A percentile compares a stretch with the other conserved stretches of the same genome.
phyloP scores from a whole-genome alignment of 1,140 invertebrate species.

The Archivesica marissinica region DNA sequence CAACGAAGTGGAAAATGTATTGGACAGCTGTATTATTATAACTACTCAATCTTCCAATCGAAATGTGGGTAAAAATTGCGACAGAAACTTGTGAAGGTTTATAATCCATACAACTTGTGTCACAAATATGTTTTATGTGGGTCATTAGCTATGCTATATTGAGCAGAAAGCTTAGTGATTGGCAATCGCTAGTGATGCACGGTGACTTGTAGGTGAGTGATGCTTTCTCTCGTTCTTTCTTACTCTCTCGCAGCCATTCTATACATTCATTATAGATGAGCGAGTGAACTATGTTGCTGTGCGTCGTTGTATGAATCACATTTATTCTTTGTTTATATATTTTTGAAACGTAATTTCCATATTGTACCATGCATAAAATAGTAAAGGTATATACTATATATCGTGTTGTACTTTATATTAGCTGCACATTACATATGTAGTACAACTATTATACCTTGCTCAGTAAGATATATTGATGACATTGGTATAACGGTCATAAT shows the following conservation, averaged over 20 bases:
- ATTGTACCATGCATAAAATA: too few species aligned
- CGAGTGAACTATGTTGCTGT: background rate
- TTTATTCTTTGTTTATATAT: background rate
- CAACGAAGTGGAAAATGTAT: too few species aligned
- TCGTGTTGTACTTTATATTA: too few species aligned
- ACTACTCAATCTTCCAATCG: background rate
- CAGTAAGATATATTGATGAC: too few species aligned
- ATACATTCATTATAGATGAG: background rate
- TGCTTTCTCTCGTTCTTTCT: too few species aligned
- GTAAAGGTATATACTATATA: too few species aligned
- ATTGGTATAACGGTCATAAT: too few species aligned
- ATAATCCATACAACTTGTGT: background rate
- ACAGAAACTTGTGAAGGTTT: background rate
- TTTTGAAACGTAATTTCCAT: too few species aligned
- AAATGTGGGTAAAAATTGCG: constrained; percentile 3
- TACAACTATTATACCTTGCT: too few species aligned
- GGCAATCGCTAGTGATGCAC: background rate
- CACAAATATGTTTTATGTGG: background rate
- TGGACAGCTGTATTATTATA: background rate
- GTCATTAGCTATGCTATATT: constrained; percentile 8
- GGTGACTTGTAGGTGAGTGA: too few species aligned
- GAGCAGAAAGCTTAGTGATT: background rate
- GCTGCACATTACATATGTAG: too few species aligned
- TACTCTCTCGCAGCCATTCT: background rate
- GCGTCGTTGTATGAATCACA: background rate